Evolutionary conservation across 1,140 invertebrate species (phyloP), one percentile per base, ranked within the genome.

Genomic region (Euborellia annulipes): DNA sequence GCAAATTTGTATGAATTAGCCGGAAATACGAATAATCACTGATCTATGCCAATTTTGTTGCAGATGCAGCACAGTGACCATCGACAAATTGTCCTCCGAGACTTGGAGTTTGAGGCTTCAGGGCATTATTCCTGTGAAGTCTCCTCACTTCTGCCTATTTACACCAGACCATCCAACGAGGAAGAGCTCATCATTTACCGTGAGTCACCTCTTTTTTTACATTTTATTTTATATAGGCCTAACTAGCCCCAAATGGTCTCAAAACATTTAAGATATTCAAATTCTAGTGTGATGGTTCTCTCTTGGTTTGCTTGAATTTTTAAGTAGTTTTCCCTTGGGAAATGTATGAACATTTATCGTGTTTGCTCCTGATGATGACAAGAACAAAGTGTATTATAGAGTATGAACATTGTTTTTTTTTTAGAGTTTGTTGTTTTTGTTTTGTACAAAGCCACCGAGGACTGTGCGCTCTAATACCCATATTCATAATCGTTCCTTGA

Each of bases 41-140:
- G n/a, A n/a, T n/a, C n/a, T n/a, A n/a, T n/a, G n/a, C n/a, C n/a
- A n/a, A n/a, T n/a, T n/a, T n/a, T n/a, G n/a, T 71, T 67, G 44
- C 69, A 85, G 82, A 73, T 73, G 59, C 68, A 71, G 13, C 62
- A 72, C 53, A 75, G 73, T 42, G 79, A 80, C 56, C 77, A 79
- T 58, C 76, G 75, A 60, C 78, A 79, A 62, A 75, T 85, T 60
- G 76, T 71, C 55, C 64, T 85, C 51, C 74, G 75, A 55, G 72
- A 79, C 63, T 66, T 85, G 49, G 73, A 80, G 57, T 83, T 82
- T 59, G 71, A 76, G 51, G 75, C 80, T 36, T 72, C 75, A 21
- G 82, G 79, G 45, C 64, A 64, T 47, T 86, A 84, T 61, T 76
- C 72, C 23, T 86, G 82, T 57, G 75, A 79, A 54, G 81, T 85